phyloP scores from a whole-genome alignment of 2,797 vertebrate species.

The Zenarchopterus dispar region DNA sequence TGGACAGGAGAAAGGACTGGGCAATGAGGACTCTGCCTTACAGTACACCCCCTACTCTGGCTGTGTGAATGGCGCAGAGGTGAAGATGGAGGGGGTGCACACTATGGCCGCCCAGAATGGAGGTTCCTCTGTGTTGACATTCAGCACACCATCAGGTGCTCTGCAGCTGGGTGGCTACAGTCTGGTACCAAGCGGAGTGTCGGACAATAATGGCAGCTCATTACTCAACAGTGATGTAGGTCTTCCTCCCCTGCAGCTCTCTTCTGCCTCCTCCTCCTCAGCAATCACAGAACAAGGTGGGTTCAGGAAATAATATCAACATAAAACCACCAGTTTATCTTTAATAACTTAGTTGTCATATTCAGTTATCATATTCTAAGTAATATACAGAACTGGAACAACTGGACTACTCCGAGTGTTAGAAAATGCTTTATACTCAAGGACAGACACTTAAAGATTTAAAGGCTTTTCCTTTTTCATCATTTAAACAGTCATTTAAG shows the following conservation, averaged over 20 bases:
- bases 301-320: slow-evolving; percentile 26
- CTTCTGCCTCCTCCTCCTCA: slow-evolving; percentile 84
- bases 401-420: background rate
- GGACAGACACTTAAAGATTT: too few species aligned
- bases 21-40: slow-evolving; percentile 81
- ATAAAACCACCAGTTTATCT: background rate
- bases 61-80: slow-evolving; percentile 87
- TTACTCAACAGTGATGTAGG: slow-evolving; percentile 89
- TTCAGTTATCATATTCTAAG: background rate
- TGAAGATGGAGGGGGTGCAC: slow-evolving; percentile 91
- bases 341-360: too few species aligned
- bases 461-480: too few species aligned
- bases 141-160: slow-evolving; percentile 85
- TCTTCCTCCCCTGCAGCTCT: slow-evolving; percentile 91
- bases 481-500: too few species aligned
- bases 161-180: slow-evolving; percentile 95
- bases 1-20: slow-evolving; percentile 88
- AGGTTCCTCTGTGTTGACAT: slow-evolving; percentile 91
- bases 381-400: background rate
- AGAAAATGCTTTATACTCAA: too few species aligned
- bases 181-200: slow-evolving; percentile 87
- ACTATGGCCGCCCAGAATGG: slow-evolving; percentile 88
- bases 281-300: slow-evolving; percentile 92
- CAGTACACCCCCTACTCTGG: slow-evolving; percentile 88
- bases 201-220: slow-evolving; percentile 84